Evolutionary conservation across 2,888 invertebrate genomes (phyloP), one percentile per base, ranked within the genome.

Genomic region (Mystacides longicornis): DNA sequence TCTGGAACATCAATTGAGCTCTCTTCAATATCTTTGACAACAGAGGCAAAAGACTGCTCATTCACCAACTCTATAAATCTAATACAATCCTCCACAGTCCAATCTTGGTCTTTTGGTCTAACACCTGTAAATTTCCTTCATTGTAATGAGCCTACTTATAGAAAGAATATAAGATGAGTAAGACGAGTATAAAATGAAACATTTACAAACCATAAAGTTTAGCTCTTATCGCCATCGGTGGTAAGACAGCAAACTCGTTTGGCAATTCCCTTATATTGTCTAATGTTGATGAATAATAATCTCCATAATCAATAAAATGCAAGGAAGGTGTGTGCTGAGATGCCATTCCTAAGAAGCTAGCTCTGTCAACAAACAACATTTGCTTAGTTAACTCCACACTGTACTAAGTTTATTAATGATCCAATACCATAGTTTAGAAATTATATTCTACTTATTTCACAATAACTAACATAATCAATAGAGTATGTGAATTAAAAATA

Each of bases 61-160:
- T 83, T 81, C 4, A 87, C 85, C 59, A 89, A 66, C 62, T 85
- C 76, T 64, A 86, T 84, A 67, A 91, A 91, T 57, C 81, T 72
- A 51, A 86, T 71, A 64, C 87, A 87, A 69, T 89, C 88, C 63
- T 86, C 84, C 62, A 85, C 81, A 0, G 81, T 77, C 87, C 87
- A 88, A 69, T 87, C 83, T 63, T 72, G 73, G 62, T 81, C 77
- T 19, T 74, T 69, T 31, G 81, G 80, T 64, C 68, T 71, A 48
- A 80, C 75, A 62, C 80, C 81, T 79, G 68, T 37, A 57, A 55
- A 51, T n/a, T n/a, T 0, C n/a, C n/a, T n/a, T n/a, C n/a, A n/a
- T n/a, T n/a, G n/a, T n/a, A n/a, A n/a, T n/a, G n/a, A n/a, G n/a
- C n/a, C n/a, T n/a, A n/a, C n/a, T n/a, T n/a, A n/a, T n/a, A n/a